Conservation (phyloP, 2,113 vertebrate genomes). For the Chloebia gouldiae region DNA sequence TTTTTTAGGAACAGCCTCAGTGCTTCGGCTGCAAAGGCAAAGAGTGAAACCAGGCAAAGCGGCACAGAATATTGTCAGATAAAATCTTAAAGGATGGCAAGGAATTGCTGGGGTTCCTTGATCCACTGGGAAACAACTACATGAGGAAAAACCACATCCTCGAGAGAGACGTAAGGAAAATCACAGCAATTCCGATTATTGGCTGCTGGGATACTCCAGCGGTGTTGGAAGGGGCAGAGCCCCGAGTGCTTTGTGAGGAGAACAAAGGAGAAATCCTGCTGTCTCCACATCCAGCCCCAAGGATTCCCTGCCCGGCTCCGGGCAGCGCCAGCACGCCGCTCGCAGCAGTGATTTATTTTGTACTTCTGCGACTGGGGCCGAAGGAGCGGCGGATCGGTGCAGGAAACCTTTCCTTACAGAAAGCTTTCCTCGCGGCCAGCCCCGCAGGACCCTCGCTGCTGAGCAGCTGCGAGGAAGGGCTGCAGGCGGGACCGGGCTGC, state of each 20-base stretch:
- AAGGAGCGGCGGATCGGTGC: neutral
- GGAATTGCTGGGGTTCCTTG: neutral
- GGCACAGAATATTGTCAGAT: neutral
- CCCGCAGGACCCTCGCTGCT: neutral
- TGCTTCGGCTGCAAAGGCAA: neutral
- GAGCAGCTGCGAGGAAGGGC: neutral
- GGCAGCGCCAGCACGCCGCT: rapidly evolving
- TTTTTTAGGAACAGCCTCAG: neutral
- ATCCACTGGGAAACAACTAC: neutral
- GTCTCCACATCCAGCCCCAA: neutral
- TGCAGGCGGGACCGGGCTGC: rapidly evolving
- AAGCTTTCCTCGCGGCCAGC: rapidly evolving
- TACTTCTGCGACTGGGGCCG: no score
- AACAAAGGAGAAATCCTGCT: neutral
- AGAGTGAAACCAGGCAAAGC: neutral
- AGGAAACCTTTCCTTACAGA: neutral
- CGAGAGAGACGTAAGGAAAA: neutral
- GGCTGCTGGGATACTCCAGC: neutral
- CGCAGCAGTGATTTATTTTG: rapidly evolving
- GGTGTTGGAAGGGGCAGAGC: neutral
- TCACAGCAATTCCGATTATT: neutral
- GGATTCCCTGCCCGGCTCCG: neutral
- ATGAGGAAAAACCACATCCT: neutral
- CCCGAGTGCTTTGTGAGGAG: neutral
- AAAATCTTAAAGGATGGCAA: neutral